Evolutionary conservation across 2,888 invertebrate species (phyloP).

Genomic region (Habroteleia sp.): DNA sequence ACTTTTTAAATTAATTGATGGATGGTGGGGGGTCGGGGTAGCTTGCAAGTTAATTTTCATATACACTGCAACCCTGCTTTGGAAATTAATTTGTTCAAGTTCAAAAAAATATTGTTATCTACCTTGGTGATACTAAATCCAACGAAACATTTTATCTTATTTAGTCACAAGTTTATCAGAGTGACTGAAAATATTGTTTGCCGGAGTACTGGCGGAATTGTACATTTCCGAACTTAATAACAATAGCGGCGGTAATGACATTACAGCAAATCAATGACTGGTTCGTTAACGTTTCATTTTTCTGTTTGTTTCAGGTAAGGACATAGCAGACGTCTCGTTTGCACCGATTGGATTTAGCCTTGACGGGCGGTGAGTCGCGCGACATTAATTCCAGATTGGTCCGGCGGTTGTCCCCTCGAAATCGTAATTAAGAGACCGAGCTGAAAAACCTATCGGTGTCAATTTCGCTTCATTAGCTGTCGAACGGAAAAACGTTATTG

Average conservation of each 20-base stretch:
- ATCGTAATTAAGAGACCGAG: constrained; percentile 34
- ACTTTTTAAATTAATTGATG: too few species aligned
- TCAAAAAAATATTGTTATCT: too few species aligned
- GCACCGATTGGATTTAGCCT: constrained; percentile 31
- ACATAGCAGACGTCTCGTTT: constrained; percentile 57
- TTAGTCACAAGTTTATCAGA: too few species aligned
- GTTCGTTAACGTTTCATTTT: constrained; percentile 24
- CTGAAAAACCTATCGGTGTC: constrained; percentile 30
- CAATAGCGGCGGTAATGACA: not conserved
- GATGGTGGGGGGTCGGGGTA: too few species aligned
- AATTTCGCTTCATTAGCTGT: constrained; percentile 36
- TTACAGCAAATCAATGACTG: not conserved
- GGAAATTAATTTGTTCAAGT: too few species aligned
- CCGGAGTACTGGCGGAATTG: too few species aligned
- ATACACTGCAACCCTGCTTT: too few species aligned
- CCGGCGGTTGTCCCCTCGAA: constrained; percentile 20
- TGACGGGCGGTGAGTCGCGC: constrained; percentile 44
- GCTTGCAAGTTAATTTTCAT: too few species aligned
- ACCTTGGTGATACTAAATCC: too few species aligned
- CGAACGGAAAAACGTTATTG: constrained; percentile 25
- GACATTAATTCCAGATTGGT: constrained; percentile 22
- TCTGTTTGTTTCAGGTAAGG: constrained; percentile 74
- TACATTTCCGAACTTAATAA: too few species aligned
- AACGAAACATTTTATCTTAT: too few species aligned
- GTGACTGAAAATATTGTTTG: too few species aligned